Base-by-base conservation (phyloP, 2,888 invertebrate genomes). In the Cenopis cana region DNA sequence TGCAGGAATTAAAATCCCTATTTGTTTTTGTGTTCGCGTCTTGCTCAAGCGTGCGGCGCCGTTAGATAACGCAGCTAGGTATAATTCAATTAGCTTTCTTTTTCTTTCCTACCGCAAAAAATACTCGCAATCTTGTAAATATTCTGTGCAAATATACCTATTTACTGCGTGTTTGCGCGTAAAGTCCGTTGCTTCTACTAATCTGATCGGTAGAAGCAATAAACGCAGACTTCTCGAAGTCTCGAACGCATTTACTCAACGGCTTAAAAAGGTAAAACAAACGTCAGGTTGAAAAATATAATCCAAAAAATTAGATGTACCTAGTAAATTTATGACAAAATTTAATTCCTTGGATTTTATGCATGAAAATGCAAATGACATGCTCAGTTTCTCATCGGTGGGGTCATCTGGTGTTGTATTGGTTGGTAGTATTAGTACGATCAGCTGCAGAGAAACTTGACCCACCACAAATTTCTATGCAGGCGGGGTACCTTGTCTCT, bases 81-180 rank as follows among this genome's bases (percentile, higher is more conserved):
- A 60, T 61, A 38, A 38, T 64, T 24, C 50, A 61, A 61, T 36
- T 33, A 62, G 62, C 33, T 50, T 52, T n/a, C n/a, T n/a, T n/a
- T n/a, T n/a, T n/a, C n/a, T n/a, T n/a, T 62, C 36, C 50, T 62
- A 2, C 36, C 50, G 50, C 50, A 52, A 52, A 62, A 62, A 62
- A 2, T 29, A 10, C 29, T 55, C n/a, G 12, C 50, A 18, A 5
- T 18, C 29, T 5, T 50, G 62, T 36, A 36, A 18, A 41, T 41
- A 59, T 50, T 9, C 20, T 1, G 17, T 18, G 29, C 18, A n/a
- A n/a, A n/a, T 46, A n/a, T 50, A 24, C 4, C n/a, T n/a, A n/a
- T n/a, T 50, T 11, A 50, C 17, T 33, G 61, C 61, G 18, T 50
- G 24, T 17, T 10, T 17, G 33, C 5, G n/a, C n/a, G n/a, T n/a